phyloP scores from a whole-genome alignment of 2,113 vertebrate genomes.

The Cervus canadensis region DNA sequence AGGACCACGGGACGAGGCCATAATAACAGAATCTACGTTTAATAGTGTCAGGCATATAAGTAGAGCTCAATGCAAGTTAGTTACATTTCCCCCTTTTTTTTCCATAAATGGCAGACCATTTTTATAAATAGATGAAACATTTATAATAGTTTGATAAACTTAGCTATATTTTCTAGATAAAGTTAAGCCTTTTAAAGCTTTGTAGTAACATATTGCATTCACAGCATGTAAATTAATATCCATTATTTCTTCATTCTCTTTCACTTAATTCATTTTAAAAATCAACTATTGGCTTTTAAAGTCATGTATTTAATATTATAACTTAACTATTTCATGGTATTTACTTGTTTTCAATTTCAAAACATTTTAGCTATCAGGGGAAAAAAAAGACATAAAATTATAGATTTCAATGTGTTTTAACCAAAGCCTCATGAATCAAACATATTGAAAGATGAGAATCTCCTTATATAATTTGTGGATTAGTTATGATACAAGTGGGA shows the following conservation, averaged over 20 bases:
- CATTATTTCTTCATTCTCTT: neutral
- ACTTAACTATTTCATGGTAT: neutral
- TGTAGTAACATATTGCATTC: neutral
- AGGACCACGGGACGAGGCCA: neutral
- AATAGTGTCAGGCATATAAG: neutral
- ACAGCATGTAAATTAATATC: neutral
- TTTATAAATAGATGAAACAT: neutral
- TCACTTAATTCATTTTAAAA: neutral
- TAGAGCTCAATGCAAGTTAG: neutral
- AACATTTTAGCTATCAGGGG: neutral
- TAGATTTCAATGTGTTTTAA: neutral
- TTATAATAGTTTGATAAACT: neutral
- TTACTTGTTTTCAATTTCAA: neutral
- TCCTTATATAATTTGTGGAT: neutral
- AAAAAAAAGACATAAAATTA: neutral
- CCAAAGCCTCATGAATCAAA: neutral
- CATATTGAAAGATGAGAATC: neutral
- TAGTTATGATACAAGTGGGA: neutral
- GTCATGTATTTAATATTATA: neutral
- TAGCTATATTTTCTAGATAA: neutral
- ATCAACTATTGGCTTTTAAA: neutral
- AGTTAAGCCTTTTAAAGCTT: neutral
- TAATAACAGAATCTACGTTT: neutral
- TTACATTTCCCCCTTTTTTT: neutral
- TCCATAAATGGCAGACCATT: neutral